Evolutionary conservation across 2,113 vertebrate genomes (phyloP).

Genomic region (Numenius arquata): DNA sequence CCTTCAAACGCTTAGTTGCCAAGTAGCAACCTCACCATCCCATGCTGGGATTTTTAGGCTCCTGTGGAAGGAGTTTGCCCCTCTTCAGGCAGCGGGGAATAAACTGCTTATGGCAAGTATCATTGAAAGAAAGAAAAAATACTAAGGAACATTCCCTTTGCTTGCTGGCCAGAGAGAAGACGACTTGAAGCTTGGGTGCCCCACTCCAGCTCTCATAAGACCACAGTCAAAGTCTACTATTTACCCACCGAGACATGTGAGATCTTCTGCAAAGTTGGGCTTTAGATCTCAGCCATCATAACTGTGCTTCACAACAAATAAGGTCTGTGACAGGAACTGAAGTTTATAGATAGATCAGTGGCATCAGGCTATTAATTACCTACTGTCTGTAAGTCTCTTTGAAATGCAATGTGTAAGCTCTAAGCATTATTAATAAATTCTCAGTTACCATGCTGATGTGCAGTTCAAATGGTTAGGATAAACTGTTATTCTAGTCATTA

Average conservation of each 20-base stretch:
- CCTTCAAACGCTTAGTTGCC: not conserved
- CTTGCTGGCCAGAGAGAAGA: not conserved
- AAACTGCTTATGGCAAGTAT: not conserved
- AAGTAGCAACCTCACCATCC: not conserved
- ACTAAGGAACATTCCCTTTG: not conserved
- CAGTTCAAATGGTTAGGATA: conserved; percentile 50
- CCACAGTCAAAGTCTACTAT: not conserved
- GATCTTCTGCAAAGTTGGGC: not conserved
- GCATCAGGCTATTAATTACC: conserved; percentile 2
- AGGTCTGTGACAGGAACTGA: not conserved
- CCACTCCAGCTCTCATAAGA: not conserved
- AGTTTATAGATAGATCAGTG: not conserved
- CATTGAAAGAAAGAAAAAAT: not conserved
- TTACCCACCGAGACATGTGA: not conserved
- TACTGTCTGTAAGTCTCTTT: conserved; percentile 20
- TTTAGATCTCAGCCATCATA: not conserved
- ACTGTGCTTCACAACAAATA: not conserved
- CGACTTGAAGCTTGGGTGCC: not conserved
- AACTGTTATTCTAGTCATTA: conserved; percentile 38
- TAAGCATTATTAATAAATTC: conserved; percentile 43
- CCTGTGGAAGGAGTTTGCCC: not conserved
- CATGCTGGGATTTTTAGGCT: not conserved
- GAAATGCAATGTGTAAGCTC: conserved; percentile 40
- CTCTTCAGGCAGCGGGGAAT: not conserved
- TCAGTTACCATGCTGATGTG: conserved; percentile 26